These are phyloP conservation scores for Lerema accius DNA, from an alignment of 1,140 invertebrate genomes.

Conservation along the genomic window DNA sequence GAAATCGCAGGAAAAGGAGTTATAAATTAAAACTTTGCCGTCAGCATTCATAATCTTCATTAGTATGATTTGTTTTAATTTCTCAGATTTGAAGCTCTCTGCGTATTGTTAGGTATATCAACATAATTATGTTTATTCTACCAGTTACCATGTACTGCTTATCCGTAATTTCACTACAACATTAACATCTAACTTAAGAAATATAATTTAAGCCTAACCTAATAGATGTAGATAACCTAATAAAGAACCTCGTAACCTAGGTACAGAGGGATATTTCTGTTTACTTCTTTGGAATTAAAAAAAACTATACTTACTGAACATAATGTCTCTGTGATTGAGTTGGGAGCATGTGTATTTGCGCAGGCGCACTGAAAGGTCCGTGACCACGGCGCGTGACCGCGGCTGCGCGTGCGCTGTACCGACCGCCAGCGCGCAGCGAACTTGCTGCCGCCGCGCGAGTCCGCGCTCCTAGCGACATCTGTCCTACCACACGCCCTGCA, in stretches of 20 bases:
- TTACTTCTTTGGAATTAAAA: too few relatives aligned
- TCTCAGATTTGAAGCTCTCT: not conserved
- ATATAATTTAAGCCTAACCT: too few relatives aligned
- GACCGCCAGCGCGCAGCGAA: slow-evolving; percentile 64
- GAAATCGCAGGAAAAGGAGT: slow-evolving; percentile 14
- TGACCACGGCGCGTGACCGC: slow-evolving; percentile 69
- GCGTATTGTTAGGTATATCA: too few relatives aligned
- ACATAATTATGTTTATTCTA: too few relatives aligned
- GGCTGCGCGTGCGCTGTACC: slow-evolving; percentile 71
- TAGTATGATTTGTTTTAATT: slow-evolving; percentile 1
- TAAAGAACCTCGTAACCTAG: too few relatives aligned
- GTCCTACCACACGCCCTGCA: slow-evolving; percentile 81
- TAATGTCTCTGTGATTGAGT: slow-evolving; percentile 74
- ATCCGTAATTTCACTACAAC: too few relatives aligned
- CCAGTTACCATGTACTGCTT: too few relatives aligned
- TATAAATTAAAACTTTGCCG: slow-evolving; percentile 19
- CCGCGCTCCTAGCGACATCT: slow-evolving; percentile 70
- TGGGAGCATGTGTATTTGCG: slow-evolving; percentile 72
- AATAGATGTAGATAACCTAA: too few relatives aligned
- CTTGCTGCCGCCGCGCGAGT: slow-evolving; percentile 71
- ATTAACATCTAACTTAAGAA: too few relatives aligned
- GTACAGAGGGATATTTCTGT: too few relatives aligned
- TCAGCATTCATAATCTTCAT: not conserved
- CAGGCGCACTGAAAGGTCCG: slow-evolving; percentile 70
- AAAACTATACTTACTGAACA: slow-evolving; percentile 71